Evolutionary conservation across 2,888 invertebrate genomes (phyloP).

Genomic region (Acanthopleura granulata): DNA sequence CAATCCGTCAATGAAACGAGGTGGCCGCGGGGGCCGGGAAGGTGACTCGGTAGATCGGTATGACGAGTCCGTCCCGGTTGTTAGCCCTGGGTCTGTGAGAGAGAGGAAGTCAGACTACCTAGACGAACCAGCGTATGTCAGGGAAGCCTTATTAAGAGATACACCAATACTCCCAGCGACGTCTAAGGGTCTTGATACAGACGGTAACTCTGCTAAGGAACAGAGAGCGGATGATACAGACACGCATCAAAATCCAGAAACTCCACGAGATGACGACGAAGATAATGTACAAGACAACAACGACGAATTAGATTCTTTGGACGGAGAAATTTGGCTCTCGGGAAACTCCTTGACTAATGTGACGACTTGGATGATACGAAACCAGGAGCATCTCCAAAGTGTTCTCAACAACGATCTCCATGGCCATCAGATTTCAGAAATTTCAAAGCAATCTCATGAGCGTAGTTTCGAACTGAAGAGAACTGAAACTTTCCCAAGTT

Average conservation of each 20-base stretch:
- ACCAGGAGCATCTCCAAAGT: not conserved
- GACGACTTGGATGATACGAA: not conserved
- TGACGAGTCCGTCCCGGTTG: not conserved
- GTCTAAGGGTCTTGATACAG: not conserved
- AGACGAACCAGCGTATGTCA: not conserved
- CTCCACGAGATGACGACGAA: not conserved
- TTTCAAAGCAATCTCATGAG: not conserved
- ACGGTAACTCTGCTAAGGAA: not conserved
- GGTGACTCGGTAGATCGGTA: not conserved
- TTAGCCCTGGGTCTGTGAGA: not conserved
- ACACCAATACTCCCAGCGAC: not conserved
- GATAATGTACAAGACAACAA: not conserved
- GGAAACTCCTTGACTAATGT: not conserved
- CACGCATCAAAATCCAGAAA: not conserved
- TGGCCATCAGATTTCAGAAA: not conserved
- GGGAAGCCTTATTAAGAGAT: not conserved
- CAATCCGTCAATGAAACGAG: slow-evolving; percentile 4
- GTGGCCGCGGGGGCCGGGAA: not conserved
- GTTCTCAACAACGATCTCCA: not conserved
- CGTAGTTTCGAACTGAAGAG: not conserved
- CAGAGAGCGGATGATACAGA: no score
- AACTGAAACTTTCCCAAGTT: not conserved
- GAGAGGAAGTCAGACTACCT: not conserved
- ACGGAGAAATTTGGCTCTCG: not conserved
- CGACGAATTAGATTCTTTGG: not conserved